Conservation (phyloP, 92 coral and sea anemone genomes). For the Heteractis magnifica region DNA sequence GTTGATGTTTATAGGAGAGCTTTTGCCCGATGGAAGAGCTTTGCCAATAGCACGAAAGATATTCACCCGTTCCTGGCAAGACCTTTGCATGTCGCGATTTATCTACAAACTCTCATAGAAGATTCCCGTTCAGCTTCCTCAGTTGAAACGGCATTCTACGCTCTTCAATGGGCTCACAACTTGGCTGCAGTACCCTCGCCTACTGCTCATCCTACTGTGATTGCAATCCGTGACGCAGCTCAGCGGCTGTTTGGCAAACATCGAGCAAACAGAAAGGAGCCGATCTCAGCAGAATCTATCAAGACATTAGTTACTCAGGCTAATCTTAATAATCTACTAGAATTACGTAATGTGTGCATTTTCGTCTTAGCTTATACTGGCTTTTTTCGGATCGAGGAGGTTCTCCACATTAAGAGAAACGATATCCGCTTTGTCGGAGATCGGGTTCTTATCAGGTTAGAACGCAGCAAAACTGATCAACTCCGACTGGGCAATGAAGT, state of each 20-base stretch:
- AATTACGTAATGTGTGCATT: constrained; percentile 50
- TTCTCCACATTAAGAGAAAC: constrained; percentile 44
- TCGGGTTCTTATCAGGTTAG: constrained; percentile 25
- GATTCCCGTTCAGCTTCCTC: constrained; percentile 28
- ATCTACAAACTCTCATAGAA: constrained; percentile 46
- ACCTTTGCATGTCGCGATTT: constrained; percentile 39
- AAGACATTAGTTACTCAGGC: constrained; percentile 20
- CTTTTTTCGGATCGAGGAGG: constrained; percentile 45
- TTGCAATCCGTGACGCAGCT: constrained; percentile 40
- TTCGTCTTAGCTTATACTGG: constrained; percentile 37
- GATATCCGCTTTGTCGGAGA: constrained; percentile 37
- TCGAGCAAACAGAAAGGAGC: constrained; percentile 45
- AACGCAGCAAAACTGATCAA: constrained; percentile 39
- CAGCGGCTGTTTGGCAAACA: constrained; percentile 41
- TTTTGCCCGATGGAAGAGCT: constrained; percentile 38
- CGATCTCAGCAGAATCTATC: constrained; percentile 29
- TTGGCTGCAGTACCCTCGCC: constrained; percentile 49
- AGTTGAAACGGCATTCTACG: constrained; percentile 57
- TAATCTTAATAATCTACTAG: constrained; percentile 33
- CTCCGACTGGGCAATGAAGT: constrained; percentile 36
- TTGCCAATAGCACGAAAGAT: constrained; percentile 24
- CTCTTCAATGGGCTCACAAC: constrained; percentile 55
- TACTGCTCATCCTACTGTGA: constrained; percentile 42
- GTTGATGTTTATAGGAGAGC: constrained; percentile 41
- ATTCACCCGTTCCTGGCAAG: constrained; percentile 36